Conservation (phyloP, 2,888 invertebrate species). For the Pyrrhia umbra region DNA sequence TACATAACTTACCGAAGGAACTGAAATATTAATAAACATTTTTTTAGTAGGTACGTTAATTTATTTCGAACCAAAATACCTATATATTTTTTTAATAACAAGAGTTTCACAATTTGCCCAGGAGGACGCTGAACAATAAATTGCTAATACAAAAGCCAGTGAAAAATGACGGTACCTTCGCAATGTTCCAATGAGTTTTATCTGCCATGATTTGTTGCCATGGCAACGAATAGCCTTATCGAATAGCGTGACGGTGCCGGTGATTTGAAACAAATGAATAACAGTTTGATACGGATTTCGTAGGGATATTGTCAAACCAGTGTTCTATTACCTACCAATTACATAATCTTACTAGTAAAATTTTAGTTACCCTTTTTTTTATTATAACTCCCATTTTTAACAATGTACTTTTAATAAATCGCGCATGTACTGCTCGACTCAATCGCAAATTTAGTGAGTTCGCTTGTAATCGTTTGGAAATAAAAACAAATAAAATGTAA, state of each 20-base stretch:
- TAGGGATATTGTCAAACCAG: neutral
- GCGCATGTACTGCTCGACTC: too few species aligned
- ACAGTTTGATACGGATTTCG: neutral
- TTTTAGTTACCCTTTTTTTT: too few species aligned
- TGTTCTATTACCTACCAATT: too few species aligned
- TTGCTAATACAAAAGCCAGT: slow-evolving; percentile 34
- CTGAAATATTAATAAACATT: neutral
- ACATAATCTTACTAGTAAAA: neutral
- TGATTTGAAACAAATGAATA: neutral
- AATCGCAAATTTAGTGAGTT: too few species aligned
- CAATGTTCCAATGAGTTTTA: slow-evolving; percentile 20
- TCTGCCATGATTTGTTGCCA: slow-evolving; percentile 35
- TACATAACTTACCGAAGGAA: too few species aligned
- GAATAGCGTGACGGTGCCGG: too few species aligned
- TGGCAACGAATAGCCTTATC: slow-evolving; percentile 19
- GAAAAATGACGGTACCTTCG: slow-evolving; percentile 24
- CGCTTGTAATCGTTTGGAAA: too few species aligned
- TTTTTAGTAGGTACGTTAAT: too few species aligned
- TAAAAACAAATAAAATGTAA: too few species aligned
- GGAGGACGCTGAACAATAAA: slow-evolving; percentile 26
- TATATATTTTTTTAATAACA: slow-evolving; percentile 1
- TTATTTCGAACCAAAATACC: too few species aligned
- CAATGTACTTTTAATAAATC: too few species aligned
- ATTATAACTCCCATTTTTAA: too few species aligned
- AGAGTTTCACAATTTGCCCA: slow-evolving; percentile 7